These are phyloP conservation scores for Apodemus agrarius DNA, from an alignment of 2,797 vertebrate genomes.

Conservation along the genomic window DNA sequence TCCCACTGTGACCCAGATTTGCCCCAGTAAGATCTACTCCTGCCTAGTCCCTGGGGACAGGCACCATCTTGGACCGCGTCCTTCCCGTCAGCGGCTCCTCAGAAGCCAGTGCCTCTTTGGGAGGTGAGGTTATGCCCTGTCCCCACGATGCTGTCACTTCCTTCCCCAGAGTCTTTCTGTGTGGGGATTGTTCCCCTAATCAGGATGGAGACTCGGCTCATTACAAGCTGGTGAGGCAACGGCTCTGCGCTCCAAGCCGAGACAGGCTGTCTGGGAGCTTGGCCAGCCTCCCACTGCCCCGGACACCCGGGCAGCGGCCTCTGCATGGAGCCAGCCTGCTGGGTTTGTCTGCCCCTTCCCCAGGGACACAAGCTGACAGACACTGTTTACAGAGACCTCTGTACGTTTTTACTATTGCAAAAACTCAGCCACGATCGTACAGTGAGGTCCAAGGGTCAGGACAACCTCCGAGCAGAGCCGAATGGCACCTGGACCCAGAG, in stretches of 20 bases:
- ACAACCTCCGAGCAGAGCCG: not conserved
- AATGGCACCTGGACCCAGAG: not conserved
- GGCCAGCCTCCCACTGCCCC: slow-evolving; percentile 75
- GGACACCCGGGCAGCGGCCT: slow-evolving; percentile 73
- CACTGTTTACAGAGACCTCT: slow-evolving; percentile 45
- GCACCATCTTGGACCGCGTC: slow-evolving; percentile 22
- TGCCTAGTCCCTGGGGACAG: not conserved
- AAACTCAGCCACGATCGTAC: not conserved
- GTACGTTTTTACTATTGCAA: not conserved
- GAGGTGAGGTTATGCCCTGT: slow-evolving; percentile 70
- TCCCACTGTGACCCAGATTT: slow-evolving; percentile 46
- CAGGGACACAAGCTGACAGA: slow-evolving; percentile 65
- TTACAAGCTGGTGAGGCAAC: slow-evolving; percentile 83
- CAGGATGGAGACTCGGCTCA: slow-evolving; percentile 82
- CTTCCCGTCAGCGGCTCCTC: slow-evolving; percentile 46
- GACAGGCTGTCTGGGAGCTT: slow-evolving; percentile 82
- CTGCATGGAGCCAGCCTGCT: slow-evolving; percentile 61
- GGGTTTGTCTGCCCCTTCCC: slow-evolving; percentile 75
- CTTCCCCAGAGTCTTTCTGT: slow-evolving; percentile 71
- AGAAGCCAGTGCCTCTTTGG: slow-evolving; percentile 49
- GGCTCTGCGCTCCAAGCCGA: slow-evolving; percentile 76
- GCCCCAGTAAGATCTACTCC: not conserved
- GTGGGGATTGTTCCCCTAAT: slow-evolving; percentile 80
- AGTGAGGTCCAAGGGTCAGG: not conserved
- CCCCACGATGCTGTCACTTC: slow-evolving; percentile 65